Conservation (phyloP, 2,888 invertebrate genomes). For the Drosophila fungiperda region DNA sequence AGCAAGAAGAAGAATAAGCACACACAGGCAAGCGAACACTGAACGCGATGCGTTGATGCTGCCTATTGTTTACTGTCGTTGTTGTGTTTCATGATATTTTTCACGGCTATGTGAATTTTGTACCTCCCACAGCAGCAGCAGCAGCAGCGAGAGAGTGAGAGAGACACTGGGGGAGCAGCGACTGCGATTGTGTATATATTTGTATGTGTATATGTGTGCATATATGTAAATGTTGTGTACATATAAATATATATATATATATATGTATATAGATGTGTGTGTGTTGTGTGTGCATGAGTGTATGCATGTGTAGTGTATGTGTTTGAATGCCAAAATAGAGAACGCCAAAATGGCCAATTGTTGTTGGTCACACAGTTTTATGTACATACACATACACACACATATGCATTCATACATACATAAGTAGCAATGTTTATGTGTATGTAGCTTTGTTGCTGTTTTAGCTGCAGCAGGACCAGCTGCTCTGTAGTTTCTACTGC, state of each 20-base stretch:
- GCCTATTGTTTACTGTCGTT: conserved; percentile 73
- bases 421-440: conserved; percentile 8
- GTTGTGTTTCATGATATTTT: conserved; percentile 69
- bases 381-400: conserved; percentile 31
- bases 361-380: conserved; percentile 65
- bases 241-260: not conserved
- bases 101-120: conserved; percentile 68
- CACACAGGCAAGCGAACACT: conserved; percentile 31
- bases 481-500: conserved; percentile 44
- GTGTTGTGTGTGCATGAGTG: not conserved
- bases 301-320: not conserved
- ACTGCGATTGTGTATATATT: conserved; percentile 34
- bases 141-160: conserved; percentile 30
- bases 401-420: conserved; percentile 13
- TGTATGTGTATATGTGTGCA: not conserved
- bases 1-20: conserved; percentile 2
- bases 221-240: not conserved
- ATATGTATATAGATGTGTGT: not conserved
- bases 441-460: conserved; percentile 51
- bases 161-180: conserved; percentile 64
- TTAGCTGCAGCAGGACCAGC: conserved; percentile 54
- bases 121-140: conserved; percentile 76
- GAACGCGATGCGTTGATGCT: conserved; percentile 54
- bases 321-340: conserved; percentile 65
- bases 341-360: conserved; percentile 68